Evolutionary conservation across 1,140 invertebrate genomes (phyloP).

Genomic region (Stegodyphus mimosarum): DNA sequence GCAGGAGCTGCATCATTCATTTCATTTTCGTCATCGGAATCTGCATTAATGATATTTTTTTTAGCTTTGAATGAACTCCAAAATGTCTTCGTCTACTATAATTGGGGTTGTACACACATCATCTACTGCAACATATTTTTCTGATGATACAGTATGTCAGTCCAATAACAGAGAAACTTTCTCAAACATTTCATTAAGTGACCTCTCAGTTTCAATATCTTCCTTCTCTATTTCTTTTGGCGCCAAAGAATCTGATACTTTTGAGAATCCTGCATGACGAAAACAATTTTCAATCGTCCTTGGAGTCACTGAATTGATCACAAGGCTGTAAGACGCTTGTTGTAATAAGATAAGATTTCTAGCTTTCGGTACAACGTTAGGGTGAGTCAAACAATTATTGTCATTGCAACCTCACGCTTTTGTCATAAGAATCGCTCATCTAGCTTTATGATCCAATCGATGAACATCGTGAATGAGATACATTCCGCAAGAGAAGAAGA

Average conservation of each 20-base stretch:
- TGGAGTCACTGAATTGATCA: background rate
- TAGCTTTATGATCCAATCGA: constrained; percentile 1
- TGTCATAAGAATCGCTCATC: background rate
- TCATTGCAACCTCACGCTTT: background rate
- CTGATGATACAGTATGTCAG: background rate
- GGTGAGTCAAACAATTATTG: background rate
- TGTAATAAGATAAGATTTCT: background rate
- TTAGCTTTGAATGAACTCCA: background rate
- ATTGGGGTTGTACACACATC: background rate
- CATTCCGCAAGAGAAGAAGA: too few relatives aligned
- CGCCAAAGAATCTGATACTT: too few relatives aligned
- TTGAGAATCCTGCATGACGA: too few relatives aligned
- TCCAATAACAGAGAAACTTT: background rate
- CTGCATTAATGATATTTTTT: background rate
- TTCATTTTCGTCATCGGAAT: constrained; percentile 5
- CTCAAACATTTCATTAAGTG: background rate
- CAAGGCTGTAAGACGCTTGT: constrained; percentile 4
- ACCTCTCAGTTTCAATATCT: background rate
- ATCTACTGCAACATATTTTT: constrained; percentile 4
- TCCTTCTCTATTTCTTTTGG: too few relatives aligned
- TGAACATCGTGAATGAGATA: too few relatives aligned
- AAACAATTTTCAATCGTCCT: too few relatives aligned
- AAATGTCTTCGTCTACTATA: background rate
- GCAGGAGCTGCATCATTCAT: background rate
- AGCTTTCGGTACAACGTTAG: background rate